Base-by-base conservation (phyloP, 2,797 vertebrate genomes). In the Halcyon smyrnensis region DNA sequence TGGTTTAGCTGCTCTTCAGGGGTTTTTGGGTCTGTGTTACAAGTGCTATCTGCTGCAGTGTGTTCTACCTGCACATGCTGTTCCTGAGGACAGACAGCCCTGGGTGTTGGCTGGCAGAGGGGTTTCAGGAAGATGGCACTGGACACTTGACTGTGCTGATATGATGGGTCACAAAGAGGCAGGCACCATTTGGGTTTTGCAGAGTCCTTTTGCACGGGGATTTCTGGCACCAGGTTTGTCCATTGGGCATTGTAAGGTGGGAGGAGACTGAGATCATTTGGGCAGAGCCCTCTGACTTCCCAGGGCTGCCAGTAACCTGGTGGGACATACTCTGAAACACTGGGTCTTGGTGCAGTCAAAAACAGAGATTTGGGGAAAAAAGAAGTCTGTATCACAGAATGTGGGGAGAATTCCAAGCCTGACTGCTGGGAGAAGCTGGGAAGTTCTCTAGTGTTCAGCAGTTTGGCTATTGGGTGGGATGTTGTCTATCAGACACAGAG, bases 1-100 rank as follows among this genome's bases (percentile, higher is more conserved):
- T 27, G n/a, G 5, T 77, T 69, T 62, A 51, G 37, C 25, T 46
- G 6, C 11, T 57, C 9, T 85, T 74, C 53, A 2, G 0, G 2
- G 39, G 4, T 12, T 1, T 77, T 68, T 64, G 27, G 30, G 15
- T 70, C 30, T 27, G 36, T 54, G 53, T 21, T 43, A 7, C 3
- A 51, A 65, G 19, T 9, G 12, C 14, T 54, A 23, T 46, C 41
- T 73, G 25, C 16, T 75, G 15, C 27, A 25, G 1, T 3, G 28
- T 10, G 36, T 34, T 32, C 39, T 21, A 57, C 11, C 13, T 63
- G 2, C 16, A 34, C 0, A 0, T 12, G 36, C n/a, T 28, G 0
- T 28, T 83, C 32, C 53, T 60, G 34, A n/a, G 37, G 48, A 48
- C 1, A 6, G 37, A 11, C 13, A 77, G 27, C 12, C 30, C 37